phyloP scores from a whole-genome alignment of 2,113 vertebrate species.

The Dendropsophus ebraccatus region DNA sequence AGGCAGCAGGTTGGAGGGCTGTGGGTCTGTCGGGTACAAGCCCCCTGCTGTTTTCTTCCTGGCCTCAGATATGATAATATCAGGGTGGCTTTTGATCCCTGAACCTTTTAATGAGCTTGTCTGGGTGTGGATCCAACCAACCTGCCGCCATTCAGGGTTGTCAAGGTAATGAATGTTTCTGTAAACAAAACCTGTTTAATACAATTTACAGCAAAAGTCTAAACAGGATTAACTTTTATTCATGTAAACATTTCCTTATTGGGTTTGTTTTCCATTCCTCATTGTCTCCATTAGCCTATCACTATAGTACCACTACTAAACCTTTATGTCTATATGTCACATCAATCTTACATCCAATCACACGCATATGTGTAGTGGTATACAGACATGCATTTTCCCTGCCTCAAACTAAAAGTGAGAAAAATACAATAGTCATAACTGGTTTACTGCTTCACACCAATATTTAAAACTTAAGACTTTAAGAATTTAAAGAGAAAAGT shows the following conservation, averaged over 20 bases:
- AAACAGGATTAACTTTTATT: conserved; percentile 11
- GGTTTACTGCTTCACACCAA: too few relatives aligned
- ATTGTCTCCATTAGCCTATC: neutral
- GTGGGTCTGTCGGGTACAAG: neutral
- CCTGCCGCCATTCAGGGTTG: conserved; percentile 22
- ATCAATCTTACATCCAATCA: neutral
- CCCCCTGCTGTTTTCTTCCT: conserved; percentile 33
- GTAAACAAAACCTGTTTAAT: conserved; percentile 38
- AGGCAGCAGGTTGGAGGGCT: neutral
- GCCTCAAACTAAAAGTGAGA: too few relatives aligned
- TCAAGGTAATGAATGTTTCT: conserved; percentile 29
- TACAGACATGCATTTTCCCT: too few relatives aligned
- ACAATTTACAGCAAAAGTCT: conserved; percentile 31
- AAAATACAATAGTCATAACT: too few relatives aligned
- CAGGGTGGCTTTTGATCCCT: conserved; percentile 36
- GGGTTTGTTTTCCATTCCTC: neutral
- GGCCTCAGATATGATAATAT: conserved; percentile 36
- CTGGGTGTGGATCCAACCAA: conserved; percentile 45
- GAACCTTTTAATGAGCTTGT: neutral
- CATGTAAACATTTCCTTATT: conserved; percentile 10
- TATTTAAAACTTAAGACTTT: too few relatives aligned
- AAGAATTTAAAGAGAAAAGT: too few relatives aligned
- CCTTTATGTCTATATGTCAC: neutral
- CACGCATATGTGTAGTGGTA: too few relatives aligned
- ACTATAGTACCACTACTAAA: too few relatives aligned